Evolutionary conservation across 2,888 invertebrate species (phyloP).

Genomic region (Hypselothyrea guttata): DNA sequence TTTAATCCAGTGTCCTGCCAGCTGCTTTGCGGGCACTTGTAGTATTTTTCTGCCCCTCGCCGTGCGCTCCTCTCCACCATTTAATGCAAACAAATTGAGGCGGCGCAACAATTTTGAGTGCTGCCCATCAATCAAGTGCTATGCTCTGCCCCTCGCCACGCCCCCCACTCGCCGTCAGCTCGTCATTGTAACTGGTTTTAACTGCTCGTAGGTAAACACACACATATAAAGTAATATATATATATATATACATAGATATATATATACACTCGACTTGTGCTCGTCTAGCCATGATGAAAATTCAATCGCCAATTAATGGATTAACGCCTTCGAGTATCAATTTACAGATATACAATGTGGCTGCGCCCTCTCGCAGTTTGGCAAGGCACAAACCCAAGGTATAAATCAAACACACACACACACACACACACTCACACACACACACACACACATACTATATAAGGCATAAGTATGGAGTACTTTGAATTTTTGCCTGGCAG

Average conservation of each 20-base stretch:
- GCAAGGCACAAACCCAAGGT: slow-evolving; percentile 80
- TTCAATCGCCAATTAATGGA: slow-evolving; percentile 35
- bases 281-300: not conserved
- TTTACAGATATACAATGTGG: slow-evolving; percentile 81
- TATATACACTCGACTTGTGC: slow-evolving; percentile 18
- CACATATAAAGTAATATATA: no score
- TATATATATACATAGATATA: no score
- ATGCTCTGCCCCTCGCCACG: not conserved
- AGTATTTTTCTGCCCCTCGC: slow-evolving; percentile 4
- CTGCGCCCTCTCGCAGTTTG: slow-evolving; percentile 80
- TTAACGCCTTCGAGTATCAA: slow-evolving; percentile 65
- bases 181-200: not conserved
- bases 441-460: no score
- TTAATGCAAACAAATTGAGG: slow-evolving; percentile 62
- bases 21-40: slow-evolving; percentile 14
- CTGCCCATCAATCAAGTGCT: slow-evolving; percentile 53
- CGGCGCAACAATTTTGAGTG: slow-evolving; percentile 49
- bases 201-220: not conserved
- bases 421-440: not conserved
- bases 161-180: no score
- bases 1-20: slow-evolving; percentile 20
- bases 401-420: slow-evolving; percentile 23
- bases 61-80: slow-evolving; percentile 2
- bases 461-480: not conserved
- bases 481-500: not conserved